Conservation (phyloP, 2,888 invertebrate species). For the Globia sparganii region DNA sequence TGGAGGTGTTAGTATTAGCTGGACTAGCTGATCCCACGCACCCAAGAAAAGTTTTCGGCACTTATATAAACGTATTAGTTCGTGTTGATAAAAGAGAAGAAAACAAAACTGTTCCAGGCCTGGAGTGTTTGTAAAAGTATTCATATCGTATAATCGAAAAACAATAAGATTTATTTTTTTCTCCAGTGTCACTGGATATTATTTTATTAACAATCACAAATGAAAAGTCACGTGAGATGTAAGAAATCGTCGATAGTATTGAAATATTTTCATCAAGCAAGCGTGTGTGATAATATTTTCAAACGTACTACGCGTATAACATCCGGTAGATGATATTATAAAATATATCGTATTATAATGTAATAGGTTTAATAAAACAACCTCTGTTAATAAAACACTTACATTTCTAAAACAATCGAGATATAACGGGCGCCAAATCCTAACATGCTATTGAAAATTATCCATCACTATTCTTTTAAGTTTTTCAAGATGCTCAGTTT, state of each 20-base stretch:
- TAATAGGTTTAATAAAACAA: slow-evolving; percentile 24
- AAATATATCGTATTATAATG: slow-evolving; percentile 25
- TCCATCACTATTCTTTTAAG: not conserved
- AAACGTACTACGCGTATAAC: slow-evolving; percentile 10
- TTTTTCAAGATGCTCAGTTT: not conserved
- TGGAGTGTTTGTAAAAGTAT: not conserved
- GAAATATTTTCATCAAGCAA: slow-evolving; percentile 9
- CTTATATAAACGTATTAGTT: not conserved
- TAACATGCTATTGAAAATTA: not conserved
- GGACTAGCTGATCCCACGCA: no score
- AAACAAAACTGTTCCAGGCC: not conserved
- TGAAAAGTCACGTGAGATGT: slow-evolving; percentile 7
- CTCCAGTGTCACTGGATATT: slow-evolving; percentile 17
- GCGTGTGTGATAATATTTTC: slow-evolving; percentile 36
- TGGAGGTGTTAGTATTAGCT: no score
- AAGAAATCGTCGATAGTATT: not conserved
- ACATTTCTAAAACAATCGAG: slow-evolving; percentile 7
- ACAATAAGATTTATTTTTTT: not conserved
- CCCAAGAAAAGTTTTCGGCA: no score
- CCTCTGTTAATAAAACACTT: slow-evolving; percentile 7
- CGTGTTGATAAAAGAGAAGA: not conserved
- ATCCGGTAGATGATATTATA: slow-evolving; percentile 25
- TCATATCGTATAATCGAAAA: not conserved
- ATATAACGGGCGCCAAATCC: not conserved
- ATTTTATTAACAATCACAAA: slow-evolving; percentile 27